Evolutionary conservation across 2,888 invertebrate species (phyloP).

Genomic region (Heliconius sara): DNA sequence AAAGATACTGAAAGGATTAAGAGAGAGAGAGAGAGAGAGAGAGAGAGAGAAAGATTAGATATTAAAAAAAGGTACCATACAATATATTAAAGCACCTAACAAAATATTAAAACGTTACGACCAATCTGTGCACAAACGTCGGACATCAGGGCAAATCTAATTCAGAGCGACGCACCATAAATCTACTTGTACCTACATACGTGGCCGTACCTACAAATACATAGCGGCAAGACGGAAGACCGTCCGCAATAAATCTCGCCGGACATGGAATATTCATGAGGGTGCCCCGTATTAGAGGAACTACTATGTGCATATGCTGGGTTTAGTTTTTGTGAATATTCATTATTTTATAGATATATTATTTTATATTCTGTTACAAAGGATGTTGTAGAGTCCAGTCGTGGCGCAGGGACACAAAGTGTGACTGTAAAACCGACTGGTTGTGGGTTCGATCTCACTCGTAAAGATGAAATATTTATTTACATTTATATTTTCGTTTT

Average conservation of each 20-base stretch:
- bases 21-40: no score
- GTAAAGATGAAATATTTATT: no score
- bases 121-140: slow-evolving; percentile 22
- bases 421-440: no score
- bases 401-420: no score
- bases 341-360: neutral
- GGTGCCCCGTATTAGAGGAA: slow-evolving; percentile 32
- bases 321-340: slow-evolving; percentile 15
- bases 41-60: no score
- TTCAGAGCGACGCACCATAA: slow-evolving; percentile 51
- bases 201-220: neutral
- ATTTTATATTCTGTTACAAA: no score
- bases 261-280: slow-evolving; percentile 59
- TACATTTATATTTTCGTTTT: no score
- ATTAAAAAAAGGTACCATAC: no score
- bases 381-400: no score
- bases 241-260: slow-evolving; percentile 56
- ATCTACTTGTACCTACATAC: slow-evolving; percentile 44
- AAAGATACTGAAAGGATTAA: no score
- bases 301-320: slow-evolving; percentile 40
- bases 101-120: neutral
- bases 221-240: slow-evolving; percentile 51
- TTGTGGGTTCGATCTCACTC: no score
- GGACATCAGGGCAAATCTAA: slow-evolving; percentile 50
- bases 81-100: neutral